phyloP scores from a whole-genome alignment of 2,797 vertebrate species.

The Sarcophilus harrisii region DNA sequence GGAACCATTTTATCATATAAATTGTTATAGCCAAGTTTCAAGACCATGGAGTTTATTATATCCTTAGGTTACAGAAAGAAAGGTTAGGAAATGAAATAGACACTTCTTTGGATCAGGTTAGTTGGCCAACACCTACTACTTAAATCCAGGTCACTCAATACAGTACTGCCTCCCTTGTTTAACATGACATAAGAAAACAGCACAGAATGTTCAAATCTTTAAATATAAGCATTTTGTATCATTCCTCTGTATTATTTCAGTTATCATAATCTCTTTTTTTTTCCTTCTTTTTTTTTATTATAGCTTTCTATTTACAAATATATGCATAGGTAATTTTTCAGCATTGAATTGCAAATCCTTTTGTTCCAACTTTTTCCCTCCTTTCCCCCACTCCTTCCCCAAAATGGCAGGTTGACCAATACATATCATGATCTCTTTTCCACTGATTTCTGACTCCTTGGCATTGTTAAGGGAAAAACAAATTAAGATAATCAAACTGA shows the following conservation, averaged over 20 bases:
- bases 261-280: not conserved
- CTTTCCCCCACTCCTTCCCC: too few relatives aligned
- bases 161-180: not conserved
- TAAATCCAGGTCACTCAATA: not conserved
- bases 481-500: not conserved
- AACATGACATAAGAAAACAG: not conserved
- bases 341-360: too few relatives aligned
- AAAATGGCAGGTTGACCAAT: too few relatives aligned
- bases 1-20: constrained; percentile 70
- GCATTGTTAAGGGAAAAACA: not conserved
- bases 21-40: not conserved
- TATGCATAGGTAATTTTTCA: too few relatives aligned
- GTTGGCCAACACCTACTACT: not conserved
- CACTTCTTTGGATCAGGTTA: not conserved
- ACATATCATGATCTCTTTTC: not conserved
- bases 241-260: not conserved
- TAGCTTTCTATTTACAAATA: too few relatives aligned
- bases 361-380: too few relatives aligned
- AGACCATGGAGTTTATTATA: not conserved
- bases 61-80: not conserved
- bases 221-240: not conserved
- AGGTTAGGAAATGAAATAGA: not conserved
- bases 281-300: too few relatives aligned
- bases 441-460: not conserved
- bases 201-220: not conserved